Evolutionary conservation across 1,140 invertebrate genomes (phyloP).

Genomic region (Sesamia nonagrioides): DNA sequence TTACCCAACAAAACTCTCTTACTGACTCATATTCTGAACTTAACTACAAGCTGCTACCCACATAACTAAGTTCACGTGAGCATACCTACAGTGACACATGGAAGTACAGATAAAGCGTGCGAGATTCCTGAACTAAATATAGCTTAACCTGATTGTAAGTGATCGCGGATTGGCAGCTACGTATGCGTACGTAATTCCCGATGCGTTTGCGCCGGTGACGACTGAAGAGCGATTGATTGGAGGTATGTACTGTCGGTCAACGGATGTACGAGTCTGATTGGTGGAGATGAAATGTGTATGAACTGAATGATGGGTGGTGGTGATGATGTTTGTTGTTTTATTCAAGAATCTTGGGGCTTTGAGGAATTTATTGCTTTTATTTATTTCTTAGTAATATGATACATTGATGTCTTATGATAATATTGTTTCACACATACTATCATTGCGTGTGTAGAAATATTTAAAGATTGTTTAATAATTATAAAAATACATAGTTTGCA

Average conservation of each 20-base stretch:
- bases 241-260: not conserved
- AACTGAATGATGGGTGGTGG: not conserved
- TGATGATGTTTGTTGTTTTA: not conserved
- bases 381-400: no score
- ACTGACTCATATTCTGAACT: not conserved
- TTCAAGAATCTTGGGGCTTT: no score
- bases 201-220: not conserved
- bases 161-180: constrained; percentile 14
- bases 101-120: not conserved
- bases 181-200: not conserved
- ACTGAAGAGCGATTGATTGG: not conserved
- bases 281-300: not conserved
- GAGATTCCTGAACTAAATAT: constrained; percentile 44
- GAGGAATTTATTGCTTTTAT: no score
- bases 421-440: no score
- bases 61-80: constrained; percentile 2
- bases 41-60: not conserved
- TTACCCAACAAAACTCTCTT: no score
- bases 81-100: constrained; percentile 19
- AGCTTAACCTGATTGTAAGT: constrained; percentile 18
- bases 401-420: no score
- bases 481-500: no score
- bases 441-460: no score
- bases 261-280: not conserved
- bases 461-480: no score